These are phyloP conservation scores for Protobothrops flavoviridis DNA, from an alignment of 2,113 vertebrate species.

Conservation along the genomic window DNA sequence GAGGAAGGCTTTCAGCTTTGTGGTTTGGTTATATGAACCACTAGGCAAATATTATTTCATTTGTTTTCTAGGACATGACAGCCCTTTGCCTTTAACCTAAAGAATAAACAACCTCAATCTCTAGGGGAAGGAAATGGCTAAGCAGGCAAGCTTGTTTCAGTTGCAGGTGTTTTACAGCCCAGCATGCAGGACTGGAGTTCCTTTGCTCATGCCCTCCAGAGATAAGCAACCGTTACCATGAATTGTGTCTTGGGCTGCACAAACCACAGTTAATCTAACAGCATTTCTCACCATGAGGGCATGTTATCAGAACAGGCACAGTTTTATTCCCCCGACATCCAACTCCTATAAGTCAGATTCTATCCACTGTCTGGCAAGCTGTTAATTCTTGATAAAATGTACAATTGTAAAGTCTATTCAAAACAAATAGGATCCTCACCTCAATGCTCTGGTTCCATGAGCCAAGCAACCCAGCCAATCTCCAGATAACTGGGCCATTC, in stretches of 20 bases:
- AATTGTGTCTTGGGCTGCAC: slow-evolving; percentile 30
- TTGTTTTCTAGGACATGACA: slow-evolving; percentile 9
- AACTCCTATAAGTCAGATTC: neutral
- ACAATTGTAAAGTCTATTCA: neutral
- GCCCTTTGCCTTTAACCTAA: neutral
- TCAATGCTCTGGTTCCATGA: neutral
- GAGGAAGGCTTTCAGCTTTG: neutral
- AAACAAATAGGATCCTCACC: neutral
- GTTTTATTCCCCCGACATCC: slow-evolving; percentile 9
- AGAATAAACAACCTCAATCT: slow-evolving; percentile 7
- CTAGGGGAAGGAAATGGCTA: slow-evolving; percentile 39
- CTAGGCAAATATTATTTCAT: slow-evolving; percentile 15
- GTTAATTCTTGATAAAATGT: slow-evolving; percentile 8
- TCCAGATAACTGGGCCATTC: neutral
- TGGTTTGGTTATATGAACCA: neutral
- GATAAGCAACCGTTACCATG: slow-evolving; percentile 33
- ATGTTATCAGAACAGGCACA: neutral
- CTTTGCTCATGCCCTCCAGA: neutral
- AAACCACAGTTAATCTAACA: slow-evolving; percentile 35
- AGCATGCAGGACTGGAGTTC: neutral
- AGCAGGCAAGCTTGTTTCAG: slow-evolving; percentile 1
- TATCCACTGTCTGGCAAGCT: neutral
- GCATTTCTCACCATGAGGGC: neutral
- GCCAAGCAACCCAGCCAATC: neutral
- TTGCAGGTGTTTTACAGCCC: slow-evolving; percentile 2